These are phyloP conservation scores for Sycobia sp. DNA, from an alignment of 1,140 invertebrate species.

Conservation along the genomic window DNA sequence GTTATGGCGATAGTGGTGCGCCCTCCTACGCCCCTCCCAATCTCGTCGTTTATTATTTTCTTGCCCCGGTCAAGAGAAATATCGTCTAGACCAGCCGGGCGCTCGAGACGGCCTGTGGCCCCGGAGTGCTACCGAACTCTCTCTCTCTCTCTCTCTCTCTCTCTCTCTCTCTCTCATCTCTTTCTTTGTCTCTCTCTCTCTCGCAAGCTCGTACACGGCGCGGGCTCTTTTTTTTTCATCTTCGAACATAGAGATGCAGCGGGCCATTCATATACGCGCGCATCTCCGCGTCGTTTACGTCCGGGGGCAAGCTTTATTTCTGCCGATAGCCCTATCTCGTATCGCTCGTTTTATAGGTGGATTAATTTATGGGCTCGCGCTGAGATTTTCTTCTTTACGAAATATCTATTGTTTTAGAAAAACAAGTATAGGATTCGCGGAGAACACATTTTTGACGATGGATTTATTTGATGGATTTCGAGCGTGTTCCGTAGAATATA, in stretches of 20 bases:
- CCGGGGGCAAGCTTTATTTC: slow-evolving; percentile 37
- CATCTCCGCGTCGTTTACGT: slow-evolving; percentile 24
- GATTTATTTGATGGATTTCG: too few relatives aligned
- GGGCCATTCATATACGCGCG: slow-evolving; percentile 16
- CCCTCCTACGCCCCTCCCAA: slow-evolving; percentile 36
- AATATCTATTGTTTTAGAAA: too few relatives aligned
- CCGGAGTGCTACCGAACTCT: slow-evolving; percentile 9
- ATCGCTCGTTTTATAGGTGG: slow-evolving; percentile 11
- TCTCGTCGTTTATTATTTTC: slow-evolving; percentile 52
- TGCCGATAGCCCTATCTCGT: neutral
- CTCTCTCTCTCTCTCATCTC: neutral
- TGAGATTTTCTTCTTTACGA: too few relatives aligned
- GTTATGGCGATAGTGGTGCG: slow-evolving; percentile 52
- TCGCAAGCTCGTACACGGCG: neutral
- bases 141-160: slow-evolving; percentile 9
- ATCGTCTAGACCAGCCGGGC: slow-evolving; percentile 47
- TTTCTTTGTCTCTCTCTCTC: neutral
- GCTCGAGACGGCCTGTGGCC: slow-evolving; percentile 8
- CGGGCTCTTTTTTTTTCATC: too few relatives aligned
- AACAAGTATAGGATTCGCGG: too few relatives aligned
- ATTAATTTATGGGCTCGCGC: slow-evolving; percentile 8
- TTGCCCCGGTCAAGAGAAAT: slow-evolving; percentile 48
- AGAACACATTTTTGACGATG: too few relatives aligned
- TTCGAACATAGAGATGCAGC: too few relatives aligned
- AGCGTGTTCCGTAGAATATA: too few relatives aligned